A percentile compares a stretch with the other conserved stretches of the same genome.
These are phyloP conservation scores for Varanus salvator DNA, from an alignment of 2,113 vertebrate species.

Conservation along the genomic window DNA sequence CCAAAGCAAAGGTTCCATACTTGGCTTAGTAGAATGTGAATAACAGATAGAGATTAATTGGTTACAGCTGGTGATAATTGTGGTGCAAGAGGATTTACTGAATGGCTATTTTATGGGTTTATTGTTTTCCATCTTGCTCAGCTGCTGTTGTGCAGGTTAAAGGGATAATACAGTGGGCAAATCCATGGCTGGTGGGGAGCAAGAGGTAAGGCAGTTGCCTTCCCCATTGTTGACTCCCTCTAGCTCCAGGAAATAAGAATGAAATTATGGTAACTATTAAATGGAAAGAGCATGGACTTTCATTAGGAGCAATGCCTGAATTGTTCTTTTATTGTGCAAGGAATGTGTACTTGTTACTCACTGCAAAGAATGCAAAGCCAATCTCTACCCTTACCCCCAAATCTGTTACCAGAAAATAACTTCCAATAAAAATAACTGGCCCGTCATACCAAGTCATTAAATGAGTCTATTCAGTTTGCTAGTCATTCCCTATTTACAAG, in stretches of 20 bases:
- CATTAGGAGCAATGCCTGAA: neutral
- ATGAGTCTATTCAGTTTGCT: neutral
- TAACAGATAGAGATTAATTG: slow-evolving; percentile 39
- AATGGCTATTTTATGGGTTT: neutral
- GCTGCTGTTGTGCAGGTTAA: neutral
- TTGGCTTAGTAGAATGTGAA: slow-evolving; percentile 24
- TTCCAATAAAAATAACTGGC: neutral
- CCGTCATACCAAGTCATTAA: neutral
- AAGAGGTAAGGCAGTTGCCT: neutral
- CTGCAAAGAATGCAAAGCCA: neutral
- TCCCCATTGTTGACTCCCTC: neutral
- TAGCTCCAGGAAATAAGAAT: neutral
- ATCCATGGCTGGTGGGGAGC: neutral
- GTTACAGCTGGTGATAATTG: slow-evolving; percentile 57
- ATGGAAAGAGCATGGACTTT: neutral
- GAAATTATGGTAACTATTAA: neutral
- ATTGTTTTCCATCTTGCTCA: neutral
- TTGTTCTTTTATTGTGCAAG: neutral
- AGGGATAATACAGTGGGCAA: slow-evolving; percentile 22
- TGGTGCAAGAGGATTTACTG: neutral
- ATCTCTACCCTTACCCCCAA: neutral
- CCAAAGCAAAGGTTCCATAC: neutral
- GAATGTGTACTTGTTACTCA: neutral
- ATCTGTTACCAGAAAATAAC: neutral
- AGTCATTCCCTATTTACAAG: neutral